These are phyloP conservation scores for Xestobium rufovillosum DNA, from an alignment of 2,888 invertebrate genomes.

Conservation along the genomic window DNA sequence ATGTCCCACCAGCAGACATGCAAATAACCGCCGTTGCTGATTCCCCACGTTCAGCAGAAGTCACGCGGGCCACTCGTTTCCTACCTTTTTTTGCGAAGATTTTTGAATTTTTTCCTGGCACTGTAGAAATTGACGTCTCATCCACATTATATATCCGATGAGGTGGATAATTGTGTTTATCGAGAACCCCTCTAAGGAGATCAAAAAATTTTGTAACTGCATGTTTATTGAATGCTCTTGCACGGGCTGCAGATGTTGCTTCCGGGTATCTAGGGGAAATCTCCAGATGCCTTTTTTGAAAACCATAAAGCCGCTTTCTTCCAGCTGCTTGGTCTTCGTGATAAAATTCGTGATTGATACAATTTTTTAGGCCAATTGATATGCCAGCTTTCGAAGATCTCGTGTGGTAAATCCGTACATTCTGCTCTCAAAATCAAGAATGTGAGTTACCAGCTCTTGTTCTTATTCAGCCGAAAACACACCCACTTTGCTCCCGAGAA, in stretches of 20 bases:
- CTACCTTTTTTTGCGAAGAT: slow-evolving; percentile 26
- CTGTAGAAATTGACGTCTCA: too few species aligned
- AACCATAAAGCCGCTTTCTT: slow-evolving; percentile 6
- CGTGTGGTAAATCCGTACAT: too few species aligned
- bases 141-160: slow-evolving; percentile 18
- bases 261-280: slow-evolving; percentile 14
- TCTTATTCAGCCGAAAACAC: too few species aligned
- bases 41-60: slow-evolving; percentile 27
- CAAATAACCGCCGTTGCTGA: slow-evolving; percentile 26
- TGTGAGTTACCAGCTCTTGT: too few species aligned
- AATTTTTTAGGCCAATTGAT: too few species aligned
- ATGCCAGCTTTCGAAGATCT: too few species aligned
- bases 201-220: slow-evolving; percentile 12
- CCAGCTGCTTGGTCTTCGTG: too few species aligned
- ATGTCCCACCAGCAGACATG: slow-evolving; percentile 25
- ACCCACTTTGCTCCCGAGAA: too few species aligned
- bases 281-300: slow-evolving; percentile 15
- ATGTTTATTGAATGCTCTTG: slow-evolving; percentile 22
- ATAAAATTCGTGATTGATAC: too few species aligned
- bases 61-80: slow-evolving; percentile 27
- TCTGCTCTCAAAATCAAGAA: too few species aligned
- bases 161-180: slow-evolving; percentile 3
- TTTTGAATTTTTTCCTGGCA: too few species aligned
- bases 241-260: slow-evolving; percentile 20
- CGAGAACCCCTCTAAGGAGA: slow-evolving; percentile 3